Percentiles rank a stretch among this genome's conserved stretches.
These are phyloP conservation scores for Gobio gobio DNA, from an alignment of 2,113 vertebrate species.

Conservation along the genomic window DNA sequence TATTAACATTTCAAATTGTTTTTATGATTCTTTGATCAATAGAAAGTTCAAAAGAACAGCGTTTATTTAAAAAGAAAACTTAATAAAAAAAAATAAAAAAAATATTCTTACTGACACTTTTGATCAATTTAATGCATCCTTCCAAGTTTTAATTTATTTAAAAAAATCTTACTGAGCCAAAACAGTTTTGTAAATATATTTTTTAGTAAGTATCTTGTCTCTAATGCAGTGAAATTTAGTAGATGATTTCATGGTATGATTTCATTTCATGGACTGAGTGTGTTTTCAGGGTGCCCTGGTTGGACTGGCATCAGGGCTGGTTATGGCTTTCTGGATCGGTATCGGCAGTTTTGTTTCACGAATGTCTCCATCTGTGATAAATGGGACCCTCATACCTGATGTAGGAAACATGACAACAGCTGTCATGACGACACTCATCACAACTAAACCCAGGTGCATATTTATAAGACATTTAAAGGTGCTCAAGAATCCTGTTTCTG, in stretches of 20 bases:
- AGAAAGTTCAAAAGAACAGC: too few species aligned
- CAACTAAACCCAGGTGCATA: conserved; percentile 70
- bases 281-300: conserved; percentile 82
- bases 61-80: too few species aligned
- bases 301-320: conserved; percentile 83
- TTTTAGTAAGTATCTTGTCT: neutral
- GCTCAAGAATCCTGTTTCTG: neutral
- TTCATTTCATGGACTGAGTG: neutral
- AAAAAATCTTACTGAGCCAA: neutral
- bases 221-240: neutral
- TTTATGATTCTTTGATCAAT: too few species aligned
- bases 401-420: conserved; percentile 72
- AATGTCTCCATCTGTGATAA: conserved; percentile 35
- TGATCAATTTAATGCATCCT: neutral
- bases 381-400: conserved; percentile 60
- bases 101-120: neutral
- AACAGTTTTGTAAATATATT: neutral
- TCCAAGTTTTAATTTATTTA: neutral
- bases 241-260: neutral
- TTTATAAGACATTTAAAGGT: neutral
- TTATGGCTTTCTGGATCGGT: conserved; percentile 95
- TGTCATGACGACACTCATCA: conserved; percentile 69
- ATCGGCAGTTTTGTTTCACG: conserved; percentile 82
- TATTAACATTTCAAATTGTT: too few species aligned
- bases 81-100: too few species aligned